Evolutionary conservation across 2,113 vertebrate genomes (phyloP).

Genomic region (Perca fluviatilis): DNA sequence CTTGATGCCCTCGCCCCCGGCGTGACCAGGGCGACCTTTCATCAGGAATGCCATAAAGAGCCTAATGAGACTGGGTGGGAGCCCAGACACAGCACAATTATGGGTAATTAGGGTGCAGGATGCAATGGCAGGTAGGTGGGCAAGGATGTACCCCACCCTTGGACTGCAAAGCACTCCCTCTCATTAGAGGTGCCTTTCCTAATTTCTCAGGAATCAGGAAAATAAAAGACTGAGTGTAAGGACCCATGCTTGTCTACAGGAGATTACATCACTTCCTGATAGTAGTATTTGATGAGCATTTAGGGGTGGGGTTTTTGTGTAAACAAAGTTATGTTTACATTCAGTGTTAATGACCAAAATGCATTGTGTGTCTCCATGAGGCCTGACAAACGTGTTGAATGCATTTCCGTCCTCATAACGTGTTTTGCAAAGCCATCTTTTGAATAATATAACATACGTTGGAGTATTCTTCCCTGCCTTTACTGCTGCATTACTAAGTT

Average conservation of each 20-base stretch:
- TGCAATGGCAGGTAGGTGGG: slow-evolving; percentile 61
- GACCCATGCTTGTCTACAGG: neutral
- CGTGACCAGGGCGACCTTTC: slow-evolving; percentile 69
- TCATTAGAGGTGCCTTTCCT: slow-evolving; percentile 67
- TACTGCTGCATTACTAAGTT: too few species aligned
- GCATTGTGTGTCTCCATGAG: too few species aligned
- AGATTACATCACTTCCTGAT: neutral
- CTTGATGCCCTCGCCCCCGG: slow-evolving; percentile 34
- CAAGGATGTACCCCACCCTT: slow-evolving; percentile 53
- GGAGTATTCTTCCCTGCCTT: too few species aligned
- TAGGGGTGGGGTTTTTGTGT: too few species aligned
- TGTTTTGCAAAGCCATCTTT: too few species aligned
- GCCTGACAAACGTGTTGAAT: too few species aligned
- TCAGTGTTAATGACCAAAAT: neutral
- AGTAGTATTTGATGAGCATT: too few species aligned
- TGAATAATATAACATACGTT: too few species aligned
- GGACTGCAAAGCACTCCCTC: slow-evolving; percentile 55
- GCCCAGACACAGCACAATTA: slow-evolving; percentile 70
- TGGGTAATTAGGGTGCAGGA: slow-evolving; percentile 74
- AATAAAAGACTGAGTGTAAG: neutral
- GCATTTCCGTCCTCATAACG: too few species aligned
- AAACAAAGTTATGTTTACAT: neutral
- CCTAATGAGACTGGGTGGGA: slow-evolving; percentile 74
- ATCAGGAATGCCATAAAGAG: slow-evolving; percentile 73
- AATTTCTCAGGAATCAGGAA: slow-evolving; percentile 48